Evolutionary conservation across 37 sponge, comb jelly and placozoan genomes (phyloP), one percentile per base, ranked within the genome.

Genomic region (Chondrilla cf. caribensis): DNA sequence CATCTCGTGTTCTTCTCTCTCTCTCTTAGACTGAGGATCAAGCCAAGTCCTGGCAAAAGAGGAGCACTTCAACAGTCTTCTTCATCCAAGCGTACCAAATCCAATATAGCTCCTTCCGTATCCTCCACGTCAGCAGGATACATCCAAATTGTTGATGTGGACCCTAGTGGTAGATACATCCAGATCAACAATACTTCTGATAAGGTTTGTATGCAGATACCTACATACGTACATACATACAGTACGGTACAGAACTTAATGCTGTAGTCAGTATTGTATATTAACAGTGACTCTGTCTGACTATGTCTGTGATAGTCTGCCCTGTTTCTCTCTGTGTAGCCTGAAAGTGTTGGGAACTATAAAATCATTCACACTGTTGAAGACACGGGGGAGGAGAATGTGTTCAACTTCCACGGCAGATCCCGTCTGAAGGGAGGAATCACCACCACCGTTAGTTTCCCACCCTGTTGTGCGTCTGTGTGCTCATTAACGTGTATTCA

Each of bases 121-220:
- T 81, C 72, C 54, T 77, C 87, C 72, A 84, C 67, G 55, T 85
- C 92, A 15, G 70, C 82, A 14, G 93, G 89, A 4, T 84, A 37
- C 58, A 81, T 93, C 60, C 90, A 93, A 77, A 89, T 93, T 78
- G 54, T 31, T 60, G 88, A 89, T 32, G 90, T 93, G 39, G 94
- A 93, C 70, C 87, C 90, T 14, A 58, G 24, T 0, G 90, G 94
- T 18, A 83, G 78, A 26, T 93, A 51, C 60, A 81, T 93, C 9
- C 75, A 82, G 62, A 85, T 93, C 64, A 93, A 83, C 79, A 89
- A 93, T 83, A 84, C 87, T 80, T 89, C 90, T 24, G 70, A 83
- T 62, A 54, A 88, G 83, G 93, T 92, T 28, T 2, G 59, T 28
- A 7, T n/a, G 29, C 33, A n/a, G n/a, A n/a, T n/a, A n/a, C n/a